phyloP scores from a whole-genome alignment of 2,113 vertebrate species.

The Pterocles gutturalis region DNA sequence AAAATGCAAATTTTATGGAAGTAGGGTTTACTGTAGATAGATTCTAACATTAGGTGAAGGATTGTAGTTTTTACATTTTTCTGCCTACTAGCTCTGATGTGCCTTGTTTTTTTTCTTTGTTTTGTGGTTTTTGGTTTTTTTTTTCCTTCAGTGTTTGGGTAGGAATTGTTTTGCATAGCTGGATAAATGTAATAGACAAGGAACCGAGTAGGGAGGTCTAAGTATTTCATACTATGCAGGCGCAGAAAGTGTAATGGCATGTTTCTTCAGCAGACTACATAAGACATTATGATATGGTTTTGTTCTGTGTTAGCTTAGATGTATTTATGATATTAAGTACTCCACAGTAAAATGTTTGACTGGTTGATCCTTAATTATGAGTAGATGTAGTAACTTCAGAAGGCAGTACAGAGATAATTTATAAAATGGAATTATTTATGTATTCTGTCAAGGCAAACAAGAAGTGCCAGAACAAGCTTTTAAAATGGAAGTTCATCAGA shows the following conservation, averaged over 20 bases:
- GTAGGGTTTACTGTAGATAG: neutral
- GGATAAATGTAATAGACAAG: neutral
- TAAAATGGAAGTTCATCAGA: neutral
- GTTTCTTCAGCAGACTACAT: neutral
- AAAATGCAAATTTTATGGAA: neutral
- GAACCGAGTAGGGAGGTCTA: neutral
- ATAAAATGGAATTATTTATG: neutral
- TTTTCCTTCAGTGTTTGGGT: neutral
- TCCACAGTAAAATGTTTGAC: neutral
- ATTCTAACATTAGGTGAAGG: neutral
- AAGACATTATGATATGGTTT: neutral
- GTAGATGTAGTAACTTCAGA: neutral
- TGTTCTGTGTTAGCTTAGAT: neutral
- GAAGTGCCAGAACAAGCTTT: neutral
- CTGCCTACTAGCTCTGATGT: neutral
- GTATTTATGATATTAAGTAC: neutral
- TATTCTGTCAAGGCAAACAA: neutral
- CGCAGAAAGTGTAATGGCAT: neutral
- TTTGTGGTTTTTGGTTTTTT: neutral
- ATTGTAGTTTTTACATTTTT: neutral
- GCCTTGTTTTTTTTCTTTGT: neutral
- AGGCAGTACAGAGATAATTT: neutral
- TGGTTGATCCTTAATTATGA: neutral
- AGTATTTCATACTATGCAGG: neutral
- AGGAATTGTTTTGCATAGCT: neutral